Percentiles rank a stretch among this genome's conserved stretches.
Evolutionary conservation across 2,888 invertebrate species (phyloP).

Genomic region (Tyria jacobaeae): DNA sequence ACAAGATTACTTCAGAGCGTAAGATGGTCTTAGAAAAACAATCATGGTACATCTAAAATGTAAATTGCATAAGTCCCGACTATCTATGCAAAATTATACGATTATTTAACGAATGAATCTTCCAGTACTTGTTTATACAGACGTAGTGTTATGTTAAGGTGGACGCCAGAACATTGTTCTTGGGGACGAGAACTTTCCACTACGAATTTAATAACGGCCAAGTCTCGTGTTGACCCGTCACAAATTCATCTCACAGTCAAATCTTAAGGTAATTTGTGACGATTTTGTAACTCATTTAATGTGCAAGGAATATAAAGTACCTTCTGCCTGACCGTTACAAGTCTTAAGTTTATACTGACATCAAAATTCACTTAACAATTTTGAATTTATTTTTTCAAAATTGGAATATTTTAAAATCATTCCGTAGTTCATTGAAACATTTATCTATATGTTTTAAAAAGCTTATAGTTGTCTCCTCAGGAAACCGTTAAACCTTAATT

Average conservation of each 20-base stretch:
- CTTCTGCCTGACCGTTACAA: conserved; percentile 17
- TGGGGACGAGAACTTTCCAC: conserved; percentile 66
- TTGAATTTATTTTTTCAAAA: neutral
- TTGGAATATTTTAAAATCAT: neutral
- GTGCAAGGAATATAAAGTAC: conserved; percentile 85
- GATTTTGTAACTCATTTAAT: conserved; percentile 84
- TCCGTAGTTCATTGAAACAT: neutral
- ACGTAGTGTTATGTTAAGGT: conserved; percentile 39
- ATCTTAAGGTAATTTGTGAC: conserved; percentile 85
- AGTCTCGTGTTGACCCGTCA: conserved; percentile 62
- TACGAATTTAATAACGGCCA: conserved; percentile 64
- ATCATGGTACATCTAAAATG: conserved; percentile 9
- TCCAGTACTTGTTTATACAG: conserved; percentile 42
- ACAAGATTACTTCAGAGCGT: neutral
- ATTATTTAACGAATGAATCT: conserved; percentile 38
- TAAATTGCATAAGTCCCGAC: conserved; percentile 26
- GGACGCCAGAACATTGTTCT: conserved; percentile 24
- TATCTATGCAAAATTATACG: conserved; percentile 49
- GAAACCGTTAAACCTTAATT: conserved; percentile 21
- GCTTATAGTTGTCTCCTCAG: neutral
- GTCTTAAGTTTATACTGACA: conserved; percentile 13
- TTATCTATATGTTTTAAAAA: neutral
- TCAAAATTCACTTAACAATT: conserved; percentile 5
- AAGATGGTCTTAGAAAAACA: conserved; percentile 10
- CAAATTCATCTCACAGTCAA: conserved; percentile 84